Percentiles rank a stretch among this genome's conserved stretches.
These are phyloP conservation scores for Sitophilus oryzae DNA, from an alignment of 1,140 invertebrate genomes.

Conservation along the genomic window DNA sequence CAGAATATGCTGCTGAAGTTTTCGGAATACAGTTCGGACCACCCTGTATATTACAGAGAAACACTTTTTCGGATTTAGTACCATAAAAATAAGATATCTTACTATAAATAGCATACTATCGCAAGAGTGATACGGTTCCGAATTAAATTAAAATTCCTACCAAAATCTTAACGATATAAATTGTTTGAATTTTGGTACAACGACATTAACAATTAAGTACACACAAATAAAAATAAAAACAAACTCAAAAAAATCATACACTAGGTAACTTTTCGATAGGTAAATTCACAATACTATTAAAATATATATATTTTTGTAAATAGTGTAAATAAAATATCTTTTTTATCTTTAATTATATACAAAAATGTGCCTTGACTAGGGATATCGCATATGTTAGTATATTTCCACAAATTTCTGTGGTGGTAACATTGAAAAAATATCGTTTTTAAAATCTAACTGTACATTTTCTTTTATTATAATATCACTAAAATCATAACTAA, in stretches of 20 bases:
- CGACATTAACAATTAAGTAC: slow-evolving; percentile 13
- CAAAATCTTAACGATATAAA: too few species aligned
- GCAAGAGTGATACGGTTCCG: too few species aligned
- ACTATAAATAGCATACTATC: too few species aligned
- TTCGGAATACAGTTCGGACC: too few species aligned
- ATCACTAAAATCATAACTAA: slow-evolving; percentile 23
- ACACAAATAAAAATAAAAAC: slow-evolving; percentile 14
- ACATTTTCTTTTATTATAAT: slow-evolving; percentile 30
- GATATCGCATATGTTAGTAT: slow-evolving; percentile 36
- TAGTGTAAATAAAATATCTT: slow-evolving; percentile 38
- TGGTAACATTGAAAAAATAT: slow-evolving; percentile 41
- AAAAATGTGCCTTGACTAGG: slow-evolving; percentile 40
- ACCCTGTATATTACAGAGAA: too few species aligned
- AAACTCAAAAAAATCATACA: slow-evolving; percentile 18
- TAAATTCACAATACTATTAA: slow-evolving; percentile 31
- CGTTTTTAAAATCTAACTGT: slow-evolving; percentile 28
- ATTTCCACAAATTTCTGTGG: slow-evolving; percentile 29
- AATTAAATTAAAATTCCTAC: too few species aligned
- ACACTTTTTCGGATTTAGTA: too few species aligned
- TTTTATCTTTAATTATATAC: slow-evolving; percentile 33
- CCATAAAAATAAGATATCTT: too few species aligned
- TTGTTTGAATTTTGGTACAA: slow-evolving; percentile 16
- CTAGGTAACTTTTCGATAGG: slow-evolving; percentile 27
- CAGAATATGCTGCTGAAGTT: too few species aligned
- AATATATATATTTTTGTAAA: slow-evolving; percentile 32